These are phyloP conservation scores for Drosophila borborema DNA, from an alignment of 2,888 invertebrate genomes.

Conservation along the genomic window DNA sequence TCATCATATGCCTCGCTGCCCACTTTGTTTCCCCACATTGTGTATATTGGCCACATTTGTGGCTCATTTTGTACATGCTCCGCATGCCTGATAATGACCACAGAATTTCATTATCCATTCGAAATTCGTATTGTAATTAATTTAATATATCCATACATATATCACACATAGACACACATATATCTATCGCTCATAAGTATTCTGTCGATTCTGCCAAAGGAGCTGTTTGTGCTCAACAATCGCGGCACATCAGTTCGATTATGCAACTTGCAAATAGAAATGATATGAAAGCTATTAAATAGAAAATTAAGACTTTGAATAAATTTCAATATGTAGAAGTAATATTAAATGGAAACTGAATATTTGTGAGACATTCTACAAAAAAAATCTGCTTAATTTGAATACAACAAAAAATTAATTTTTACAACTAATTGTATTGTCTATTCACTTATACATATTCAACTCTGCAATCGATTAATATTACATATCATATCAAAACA, in stretches of 20 bases:
- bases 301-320: too few relatives aligned
- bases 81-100: constrained; percentile 78
- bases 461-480: too few relatives aligned
- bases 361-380: too few relatives aligned
- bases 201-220: background rate
- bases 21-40: constrained; percentile 70
- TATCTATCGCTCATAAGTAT: constrained; percentile 24
- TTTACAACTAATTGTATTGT: too few relatives aligned
- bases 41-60: constrained; percentile 76
- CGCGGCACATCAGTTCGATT: constrained; percentile 1
- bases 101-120: constrained; percentile 78
- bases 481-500: background rate
- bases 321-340: too few relatives aligned
- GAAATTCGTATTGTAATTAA: constrained; percentile 77
- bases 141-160: constrained; percentile 52
- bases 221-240: background rate
- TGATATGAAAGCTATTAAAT: too few relatives aligned
- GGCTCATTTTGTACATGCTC: constrained; percentile 73
- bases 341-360: too few relatives aligned
- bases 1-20: constrained; percentile 67
- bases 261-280: too few relatives aligned
- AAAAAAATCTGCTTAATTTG: too few relatives aligned
- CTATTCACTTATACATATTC: too few relatives aligned
- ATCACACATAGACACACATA: background rate
- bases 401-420: too few relatives aligned